Conservation (phyloP, 2,113 vertebrate genomes). For the Heptranchias perlo region DNA sequence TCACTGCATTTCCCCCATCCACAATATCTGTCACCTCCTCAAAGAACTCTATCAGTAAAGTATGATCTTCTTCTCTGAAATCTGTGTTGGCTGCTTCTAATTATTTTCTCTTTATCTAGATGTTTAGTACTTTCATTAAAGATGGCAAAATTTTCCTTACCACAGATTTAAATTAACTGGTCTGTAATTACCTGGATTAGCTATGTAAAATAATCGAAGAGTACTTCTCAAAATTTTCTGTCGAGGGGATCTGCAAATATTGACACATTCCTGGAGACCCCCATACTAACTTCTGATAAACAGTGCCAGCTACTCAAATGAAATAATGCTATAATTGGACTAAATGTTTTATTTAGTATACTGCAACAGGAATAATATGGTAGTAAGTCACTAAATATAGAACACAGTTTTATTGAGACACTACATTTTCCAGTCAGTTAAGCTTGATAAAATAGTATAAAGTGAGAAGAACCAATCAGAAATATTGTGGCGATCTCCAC, state of each 20-base stretch:
- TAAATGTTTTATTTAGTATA: neutral
- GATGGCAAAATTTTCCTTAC: neutral
- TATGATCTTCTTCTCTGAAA: neutral
- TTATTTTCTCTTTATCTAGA: neutral
- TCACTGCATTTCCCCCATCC: neutral
- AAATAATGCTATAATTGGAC: neutral
- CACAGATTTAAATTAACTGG: neutral
- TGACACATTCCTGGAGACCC: neutral
- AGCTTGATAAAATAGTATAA: neutral
- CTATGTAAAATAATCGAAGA: neutral
- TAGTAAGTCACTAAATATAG: neutral
- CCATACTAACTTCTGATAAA: neutral
- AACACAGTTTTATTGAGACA: neutral
- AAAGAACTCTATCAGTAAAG: neutral
- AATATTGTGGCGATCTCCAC: neutral
- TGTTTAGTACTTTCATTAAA: neutral
- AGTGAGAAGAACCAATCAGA: neutral
- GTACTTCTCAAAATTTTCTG: neutral
- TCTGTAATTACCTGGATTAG: neutral
- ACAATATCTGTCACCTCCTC: neutral
- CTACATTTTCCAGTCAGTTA: neutral
- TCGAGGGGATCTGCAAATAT: neutral
- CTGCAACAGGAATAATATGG: neutral
- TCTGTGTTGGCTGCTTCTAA: neutral
- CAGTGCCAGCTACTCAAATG: neutral